Base-by-base conservation (phyloP, 2,797 vertebrate genomes). In the Gymnodraco acuticeps region DNA sequence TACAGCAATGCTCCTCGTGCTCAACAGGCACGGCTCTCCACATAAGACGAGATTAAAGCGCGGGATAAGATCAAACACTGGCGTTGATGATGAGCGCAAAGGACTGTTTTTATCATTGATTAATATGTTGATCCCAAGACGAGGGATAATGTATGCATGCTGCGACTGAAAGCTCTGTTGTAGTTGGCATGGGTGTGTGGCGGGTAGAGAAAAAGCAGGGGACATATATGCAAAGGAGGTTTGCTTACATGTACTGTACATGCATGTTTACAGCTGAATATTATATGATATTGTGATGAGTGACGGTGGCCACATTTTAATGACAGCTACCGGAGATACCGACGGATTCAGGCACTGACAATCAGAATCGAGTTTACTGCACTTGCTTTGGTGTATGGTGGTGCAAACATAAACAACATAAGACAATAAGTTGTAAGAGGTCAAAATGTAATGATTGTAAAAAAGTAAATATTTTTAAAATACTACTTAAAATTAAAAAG, bases 81-180 rank as follows among this genome's bases (percentile, higher is more conserved):
- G 41, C 70, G 85, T 73, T 72, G 76, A 58, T 92, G 86, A 89
- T 90, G 88, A 90, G 87, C 51, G 61, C 71, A 77, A 86, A 87
- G 77, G 2, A 83, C 81, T 76, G 78, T 87, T 90, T 70, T 53
- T 58, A 78, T 87, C 86, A 86, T 75, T 86, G 81, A 92, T 88
- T 85, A 89, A 83, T 77, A 75, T 60, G 76, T 84, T 67, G 80
- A 70, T 83, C 74, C 73, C 19, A 61, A 85, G 84, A 86, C 19
- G n/a, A 75, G 67, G 20, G 5, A 75, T 83, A 59, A 81, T 81
- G 88, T 70, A 87, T 86, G 70, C 56, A 86, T 81, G 72, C 11
- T 16, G 73, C 5, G 45, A 64, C 14, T 43, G 52, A 74, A 83
- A 74, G 5, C 67, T 38, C 19, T 48, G 56, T 51, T 65, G 67